Base-by-base conservation (phyloP, 2,797 vertebrate genomes). In the Falco rusticolus region DNA sequence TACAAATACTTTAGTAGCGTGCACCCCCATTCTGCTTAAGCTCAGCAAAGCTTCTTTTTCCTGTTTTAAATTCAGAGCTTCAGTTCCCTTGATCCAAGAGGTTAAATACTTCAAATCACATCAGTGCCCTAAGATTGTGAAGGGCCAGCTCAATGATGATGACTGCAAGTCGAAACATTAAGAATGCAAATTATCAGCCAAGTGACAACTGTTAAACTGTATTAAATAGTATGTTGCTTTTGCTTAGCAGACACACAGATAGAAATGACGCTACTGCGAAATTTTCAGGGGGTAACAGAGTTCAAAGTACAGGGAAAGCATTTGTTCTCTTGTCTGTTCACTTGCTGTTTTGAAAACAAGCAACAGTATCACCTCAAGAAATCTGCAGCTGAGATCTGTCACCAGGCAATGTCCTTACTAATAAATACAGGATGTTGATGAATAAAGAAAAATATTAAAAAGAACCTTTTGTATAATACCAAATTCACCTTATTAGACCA, bases 151-250 rank as follows among this genome's bases (percentile, higher is more conserved):
- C 94, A 77, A 69, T 91, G 92, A 94, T 94, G 89, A 91, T 90
- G 57, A 85, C 45, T 93, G 60, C 70, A 72, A 72, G 60, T 63
- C 3, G 71, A 69, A 95, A 85, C 61, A 93, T 92, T 70, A 91
- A 51, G 77, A 97, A 96, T 86, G 83, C 93, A 97, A 96, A 97
- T 96, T 90, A 94, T 90, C 90, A 89, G 76, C 75, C 93, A 96
- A 95, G 82, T 95, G 88, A 96, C 78, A 97, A 92, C 76, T 96
- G 92, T 87, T 96, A 93, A 96, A 48, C 61, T 82, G 54, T 91
- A 91, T 69, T 91, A 83, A 90, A 90, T 92, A 96, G 94, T 68
- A 89, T 82, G 93, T 72, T 92, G 41, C 70, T 82, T 91, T 91
- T 89, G 69, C 79, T 95, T 87, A 93, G 69, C 69, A 95, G 64